Evolutionary conservation across 2,113 vertebrate genomes (phyloP), one percentile per base, ranked within the genome.

Genomic region (Scomber japonicus): DNA sequence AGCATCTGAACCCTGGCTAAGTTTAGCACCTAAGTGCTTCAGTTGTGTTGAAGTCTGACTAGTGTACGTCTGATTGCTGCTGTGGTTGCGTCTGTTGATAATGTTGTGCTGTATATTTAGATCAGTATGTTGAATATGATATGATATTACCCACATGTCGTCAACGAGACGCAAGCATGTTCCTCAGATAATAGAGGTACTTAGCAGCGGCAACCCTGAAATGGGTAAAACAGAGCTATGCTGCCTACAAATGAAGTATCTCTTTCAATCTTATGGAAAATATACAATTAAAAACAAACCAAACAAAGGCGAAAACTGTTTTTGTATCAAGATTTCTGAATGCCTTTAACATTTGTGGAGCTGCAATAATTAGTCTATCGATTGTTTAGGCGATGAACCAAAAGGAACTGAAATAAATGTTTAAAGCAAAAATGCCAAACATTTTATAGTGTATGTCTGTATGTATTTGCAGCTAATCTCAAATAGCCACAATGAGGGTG

Each of bases 91-190:
- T 14, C 61, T 2, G 24, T 51, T 55, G 46, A 61, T 61, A 4
- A 49, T 48, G 44, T 9, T 30, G 16, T 17, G 17, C 0, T 75
- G 31, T 83, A 30, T 69, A 19, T 74, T 78, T 79, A 74, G 30
- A 57, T 27, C 2, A 11, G 44, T 11, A 44, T 57, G 65, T 44
- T 63, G 59, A 19, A 44, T 19, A 17, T 27, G 24, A 27, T 27
- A 35, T 54, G 35, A 40, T 8, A 11, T 31, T 9, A 3, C 17
- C 35, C 35, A 31, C 15, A 15, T 55, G 31, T 68, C 45, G 13
- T 65, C 15, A 2, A 0, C 9, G 35, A 57, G 10, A 27, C 13
- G 24, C 66, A 21, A 44, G 3, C 46, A 62, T 12, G n/a, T 74
- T 27, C 19, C 24, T 27, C 40, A 56, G 31, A 50, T 24, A 16